These are phyloP conservation scores for Neocrepidodera transversa DNA, from an alignment of 2,888 invertebrate species.

Conservation along the genomic window DNA sequence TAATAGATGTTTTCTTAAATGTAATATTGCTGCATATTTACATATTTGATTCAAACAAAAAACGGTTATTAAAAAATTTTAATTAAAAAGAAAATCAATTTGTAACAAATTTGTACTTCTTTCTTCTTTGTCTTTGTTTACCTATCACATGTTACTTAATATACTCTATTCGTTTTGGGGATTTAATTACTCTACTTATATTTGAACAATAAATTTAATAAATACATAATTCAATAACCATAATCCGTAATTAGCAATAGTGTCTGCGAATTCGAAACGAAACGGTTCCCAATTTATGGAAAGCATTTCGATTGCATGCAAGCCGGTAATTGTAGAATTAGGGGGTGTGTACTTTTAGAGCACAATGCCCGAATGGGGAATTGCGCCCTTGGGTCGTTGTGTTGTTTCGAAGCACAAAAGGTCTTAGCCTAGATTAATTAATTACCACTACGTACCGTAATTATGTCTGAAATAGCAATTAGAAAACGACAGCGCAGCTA, in stretches of 20 bases:
- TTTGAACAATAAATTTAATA: too few species aligned
- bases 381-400: not conserved
- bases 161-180: too few species aligned
- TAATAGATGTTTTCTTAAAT: too few species aligned
- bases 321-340: not conserved
- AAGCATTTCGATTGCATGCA: not conserved
- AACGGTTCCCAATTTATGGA: not conserved
- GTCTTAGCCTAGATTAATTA: constrained; percentile 2
- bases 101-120: too few species aligned
- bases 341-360: not conserved
- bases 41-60: too few species aligned
- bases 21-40: too few species aligned
- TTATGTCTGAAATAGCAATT: constrained; percentile 1
- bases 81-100: too few species aligned
- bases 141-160: too few species aligned
- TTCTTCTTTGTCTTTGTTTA: too few species aligned
- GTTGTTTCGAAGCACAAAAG: not conserved
- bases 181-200: too few species aligned
- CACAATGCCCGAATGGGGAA: not conserved
- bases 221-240: too few species aligned
- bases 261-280: not conserved
- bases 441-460: not conserved
- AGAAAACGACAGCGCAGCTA: not conserved
- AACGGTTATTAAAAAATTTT: too few species aligned
- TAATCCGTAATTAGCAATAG: not conserved